A percentile compares a stretch with the other conserved stretches of the same genome.
Conservation (phyloP, 2,888 invertebrate species). For the Melinopterus prodromus region DNA sequence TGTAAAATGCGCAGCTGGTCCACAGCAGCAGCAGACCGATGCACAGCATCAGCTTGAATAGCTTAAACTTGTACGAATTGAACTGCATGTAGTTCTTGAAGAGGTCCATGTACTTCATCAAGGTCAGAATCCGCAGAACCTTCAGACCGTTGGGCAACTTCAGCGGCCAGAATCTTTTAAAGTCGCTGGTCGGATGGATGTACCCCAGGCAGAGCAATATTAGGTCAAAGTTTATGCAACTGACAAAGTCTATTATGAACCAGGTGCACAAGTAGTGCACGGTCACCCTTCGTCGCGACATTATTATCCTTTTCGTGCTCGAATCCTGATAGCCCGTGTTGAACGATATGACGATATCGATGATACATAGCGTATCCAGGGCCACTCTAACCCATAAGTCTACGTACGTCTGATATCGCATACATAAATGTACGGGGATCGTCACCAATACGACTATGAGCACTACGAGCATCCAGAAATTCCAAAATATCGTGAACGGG, state of each 20-base stretch:
- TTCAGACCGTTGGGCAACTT: slow-evolving; percentile 51
- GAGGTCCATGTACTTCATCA: slow-evolving; percentile 50
- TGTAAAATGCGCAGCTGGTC: slow-evolving; percentile 37
- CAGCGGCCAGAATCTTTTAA: slow-evolving; percentile 44
- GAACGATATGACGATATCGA: slow-evolving; percentile 33
- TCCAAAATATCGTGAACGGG: slow-evolving; percentile 35
- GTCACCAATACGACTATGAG: slow-evolving; percentile 22
- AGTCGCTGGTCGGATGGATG: not conserved
- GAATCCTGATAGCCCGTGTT: slow-evolving; percentile 34
- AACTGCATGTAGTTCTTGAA: slow-evolving; percentile 45
- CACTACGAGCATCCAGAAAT: slow-evolving; percentile 32
- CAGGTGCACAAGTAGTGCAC: slow-evolving; percentile 50
- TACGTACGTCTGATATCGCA: not conserved
- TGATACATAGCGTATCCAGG: slow-evolving; percentile 29
- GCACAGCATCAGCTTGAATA: slow-evolving; percentile 38
- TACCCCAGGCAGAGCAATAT: slow-evolving; percentile 38
- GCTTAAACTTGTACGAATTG: slow-evolving; percentile 39
- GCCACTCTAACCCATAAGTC: slow-evolving; percentile 6
- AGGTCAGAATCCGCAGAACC: slow-evolving; percentile 52
- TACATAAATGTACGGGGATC: slow-evolving; percentile 29
- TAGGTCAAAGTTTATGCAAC: slow-evolving; percentile 51
- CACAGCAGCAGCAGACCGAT: slow-evolving; percentile 38
- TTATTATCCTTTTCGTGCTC: slow-evolving; percentile 34
- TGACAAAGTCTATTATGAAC: slow-evolving; percentile 52
- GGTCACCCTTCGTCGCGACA: slow-evolving; percentile 28